Evolutionary conservation across 53 echinoderm and acorn worm genomes (phyloP), one percentile per base, ranked within the genome.

Genomic region (Patiria pectinifera): DNA sequence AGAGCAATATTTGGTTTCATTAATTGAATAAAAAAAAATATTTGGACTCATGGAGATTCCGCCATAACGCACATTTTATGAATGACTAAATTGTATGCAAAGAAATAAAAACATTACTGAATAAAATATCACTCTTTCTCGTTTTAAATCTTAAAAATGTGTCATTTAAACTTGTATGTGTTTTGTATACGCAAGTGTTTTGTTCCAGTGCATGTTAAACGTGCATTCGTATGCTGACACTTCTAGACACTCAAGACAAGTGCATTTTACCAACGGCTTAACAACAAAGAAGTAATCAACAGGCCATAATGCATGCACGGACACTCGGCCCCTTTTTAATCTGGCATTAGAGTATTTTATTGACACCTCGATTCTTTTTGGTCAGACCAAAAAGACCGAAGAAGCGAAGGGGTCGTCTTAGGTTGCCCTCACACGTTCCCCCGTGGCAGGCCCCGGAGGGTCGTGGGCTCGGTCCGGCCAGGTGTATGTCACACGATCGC

Each of bases 401-500:
- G 72, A 70, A 58, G 77, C 62, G 60, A 69, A 26, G 60, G 35
- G 88, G 88, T 88, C 88, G 88, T 88, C 88, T 88, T 77, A 19
- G 23, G 78, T 88, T 88, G 88, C 88, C 88, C 88, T 88, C 59
- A 77, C 88, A 72, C 78, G 45, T 10, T 78, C 74, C 71, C 61
- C 61, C 16, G 26, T 24, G 61, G 44, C 35, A 44, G 24, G 58
- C 88, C 78, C 88, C 60, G 19, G 59, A 71, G 88, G 77, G 43
- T 77, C 62, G 49, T 9, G 19, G 77, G 88, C 19, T 76, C 62
- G 62, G 25, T 45, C 60, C 24, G 78, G 76, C 76, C 88, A 88
- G 88, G 88, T 88, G 88, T 72, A 21, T 76, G 88, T 88, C 88
- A 88, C 88, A 63, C 78, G 88, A 88, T 88, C 88, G 88, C 21